Base-by-base conservation (phyloP, 1,140 invertebrate genomes). In the Cotesia typhae region DNA sequence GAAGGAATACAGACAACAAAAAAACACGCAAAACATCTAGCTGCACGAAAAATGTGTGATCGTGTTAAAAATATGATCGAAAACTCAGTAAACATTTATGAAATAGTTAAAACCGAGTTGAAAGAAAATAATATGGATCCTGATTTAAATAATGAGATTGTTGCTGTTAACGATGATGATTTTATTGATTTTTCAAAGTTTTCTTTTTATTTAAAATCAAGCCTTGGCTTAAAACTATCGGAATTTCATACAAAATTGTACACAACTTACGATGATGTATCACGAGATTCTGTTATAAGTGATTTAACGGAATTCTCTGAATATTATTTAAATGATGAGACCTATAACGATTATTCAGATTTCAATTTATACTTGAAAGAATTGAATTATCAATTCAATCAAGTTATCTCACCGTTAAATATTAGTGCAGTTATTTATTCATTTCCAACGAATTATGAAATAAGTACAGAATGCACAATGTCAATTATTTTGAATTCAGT, bases 1-100 rank as follows among this genome's bases (percentile, higher is more conserved):
- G 82, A 84, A 74, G 88, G 88, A 10, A 80, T 79, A 4, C 85
- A 87, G 4, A 87, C 82, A 63, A 90, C 89, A 0, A 90, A 90
- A 67, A 89, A 90, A 76, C 86, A 88, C 73, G 89, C 90, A 0
- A 90, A 90, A 75, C 89, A 90, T 53, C 77, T 87, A 9, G 87
- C 88, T 14, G 88, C 89, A 1, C 82, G 85, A 74, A 84, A 85
- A 71, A 90, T 90, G 89, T 68, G 89, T 4, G 81, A 87, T 2
- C 83, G 82, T 61, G 72, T 89, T 28, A 77, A 65, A 5, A 69
- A 77, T 4, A 72, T 86, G 6, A 67, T 84, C 12, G 51, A 71
- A 6, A 61, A 76, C 12, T 20, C 69, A 65, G 9, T 5, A 55
- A 65, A 4, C 67, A 61, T 10, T 57, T 10, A 37, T 9, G 20